A percentile compares a stretch with the other conserved stretches of the same genome.
These are phyloP conservation scores for Thymelicus sylvestris DNA, from an alignment of 2,888 invertebrate species.

Conservation along the genomic window DNA sequence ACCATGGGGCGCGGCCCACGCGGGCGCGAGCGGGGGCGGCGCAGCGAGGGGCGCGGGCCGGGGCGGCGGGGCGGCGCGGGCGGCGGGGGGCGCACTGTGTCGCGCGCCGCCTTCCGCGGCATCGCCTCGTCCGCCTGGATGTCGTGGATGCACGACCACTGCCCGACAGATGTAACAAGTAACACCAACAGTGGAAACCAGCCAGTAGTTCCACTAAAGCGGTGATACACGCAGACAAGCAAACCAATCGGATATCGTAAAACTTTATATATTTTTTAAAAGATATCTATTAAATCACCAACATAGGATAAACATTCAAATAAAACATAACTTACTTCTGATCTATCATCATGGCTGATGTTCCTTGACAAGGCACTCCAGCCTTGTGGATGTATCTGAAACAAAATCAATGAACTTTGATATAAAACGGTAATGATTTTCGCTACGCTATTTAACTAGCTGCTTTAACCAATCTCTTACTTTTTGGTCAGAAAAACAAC, in stretches of 20 bases:
- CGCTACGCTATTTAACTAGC: too few relatives aligned
- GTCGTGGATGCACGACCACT: constrained; percentile 98
- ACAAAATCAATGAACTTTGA: constrained; percentile 9
- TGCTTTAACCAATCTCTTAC: too few relatives aligned
- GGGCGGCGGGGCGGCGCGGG: constrained; percentile 39
- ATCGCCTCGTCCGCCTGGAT: constrained; percentile 88
- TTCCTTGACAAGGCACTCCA: constrained; percentile 96
- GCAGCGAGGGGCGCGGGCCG: constrained; percentile 38
- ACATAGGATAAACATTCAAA: too few relatives aligned
- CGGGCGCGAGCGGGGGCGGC: constrained; percentile 41
- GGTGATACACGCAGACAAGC: too few relatives aligned
- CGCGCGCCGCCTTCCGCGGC: constrained; percentile 58
- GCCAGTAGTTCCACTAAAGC: too few relatives aligned
- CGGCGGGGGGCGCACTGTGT: constrained; percentile 47
- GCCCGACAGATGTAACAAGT: constrained; percentile 31
- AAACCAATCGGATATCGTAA: too few relatives aligned
- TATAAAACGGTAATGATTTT: too few relatives aligned
- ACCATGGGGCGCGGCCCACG: constrained; percentile 44
- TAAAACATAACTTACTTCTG: constrained; percentile 86
- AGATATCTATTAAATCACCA: too few relatives aligned
- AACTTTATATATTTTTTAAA: too few relatives aligned
- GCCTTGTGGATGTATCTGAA: constrained; percentile 93
- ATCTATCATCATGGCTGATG: constrained; percentile 92
- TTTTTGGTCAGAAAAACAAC: too few relatives aligned
- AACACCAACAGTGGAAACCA: not conserved